Conservation (phyloP, 2,888 invertebrate species). For the Acleris laterana region DNA sequence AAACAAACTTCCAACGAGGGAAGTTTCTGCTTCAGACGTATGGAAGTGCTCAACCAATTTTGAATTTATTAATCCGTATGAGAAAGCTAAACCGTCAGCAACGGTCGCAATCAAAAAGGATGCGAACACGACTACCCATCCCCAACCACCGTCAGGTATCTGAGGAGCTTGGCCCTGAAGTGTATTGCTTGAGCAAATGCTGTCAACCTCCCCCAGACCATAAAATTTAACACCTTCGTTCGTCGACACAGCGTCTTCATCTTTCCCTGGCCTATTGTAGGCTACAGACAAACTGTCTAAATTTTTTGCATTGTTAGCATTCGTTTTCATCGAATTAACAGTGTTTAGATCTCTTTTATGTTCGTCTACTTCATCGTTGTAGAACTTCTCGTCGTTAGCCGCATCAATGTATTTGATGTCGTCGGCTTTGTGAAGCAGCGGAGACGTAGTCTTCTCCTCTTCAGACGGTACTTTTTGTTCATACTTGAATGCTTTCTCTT, state of each 20-base stretch:
- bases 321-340: slow-evolving; percentile 71
- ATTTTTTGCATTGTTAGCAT: slow-evolving; percentile 49
- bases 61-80: slow-evolving; percentile 94
- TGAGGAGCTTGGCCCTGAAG: slow-evolving; percentile 77
- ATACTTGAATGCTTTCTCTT: slow-evolving; percentile 69
- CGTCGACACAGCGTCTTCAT: slow-evolving; percentile 72
- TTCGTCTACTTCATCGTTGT: slow-evolving; percentile 54
- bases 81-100: slow-evolving; percentile 96
- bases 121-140: slow-evolving; percentile 95
- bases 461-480: slow-evolving; percentile 76
- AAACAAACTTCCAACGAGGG: slow-evolving; percentile 94
- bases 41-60: slow-evolving; percentile 91
- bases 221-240: slow-evolving; percentile 81
- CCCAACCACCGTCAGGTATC: slow-evolving; percentile 95
- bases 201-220: slow-evolving; percentile 79
- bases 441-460: slow-evolving; percentile 79
- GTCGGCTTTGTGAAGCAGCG: slow-evolving; percentile 64
- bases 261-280: slow-evolving; percentile 59
- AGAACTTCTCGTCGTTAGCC: slow-evolving; percentile 60
- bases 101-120: slow-evolving; percentile 94
- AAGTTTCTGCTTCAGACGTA: slow-evolving; percentile 92
- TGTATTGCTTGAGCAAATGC: slow-evolving; percentile 73
- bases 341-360: slow-evolving; percentile 68
- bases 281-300: slow-evolving; percentile 61
- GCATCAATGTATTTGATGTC: slow-evolving; percentile 71